Evolutionary conservation across 2,113 vertebrate genomes (phyloP).

Genomic region (Nettapus auritus): DNA sequence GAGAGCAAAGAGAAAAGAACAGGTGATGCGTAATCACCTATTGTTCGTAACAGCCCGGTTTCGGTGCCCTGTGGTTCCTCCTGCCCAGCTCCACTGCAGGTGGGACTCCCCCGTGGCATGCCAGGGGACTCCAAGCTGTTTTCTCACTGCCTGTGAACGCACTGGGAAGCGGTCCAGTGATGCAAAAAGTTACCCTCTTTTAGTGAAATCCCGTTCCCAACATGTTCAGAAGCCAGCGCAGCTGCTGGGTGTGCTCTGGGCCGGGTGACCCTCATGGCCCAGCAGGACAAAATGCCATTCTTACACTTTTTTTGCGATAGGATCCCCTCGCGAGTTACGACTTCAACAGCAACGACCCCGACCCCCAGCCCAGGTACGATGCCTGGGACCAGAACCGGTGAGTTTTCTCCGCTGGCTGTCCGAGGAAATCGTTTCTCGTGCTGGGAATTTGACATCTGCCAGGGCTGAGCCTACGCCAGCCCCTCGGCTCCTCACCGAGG

Average conservation of each 20-base stretch:
- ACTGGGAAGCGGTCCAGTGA: rapidly evolving
- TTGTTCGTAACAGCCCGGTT: rapidly evolving
- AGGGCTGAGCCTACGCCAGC: rapidly evolving
- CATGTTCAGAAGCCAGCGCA: rapidly evolving
- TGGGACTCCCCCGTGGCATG: neutral
- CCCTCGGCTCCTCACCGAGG: rapidly evolving
- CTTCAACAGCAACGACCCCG: slow-evolving; percentile 77
- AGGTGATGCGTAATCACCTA: neutral
- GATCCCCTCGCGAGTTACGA: slow-evolving; percentile 82
- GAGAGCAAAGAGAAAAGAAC: rapidly evolving
- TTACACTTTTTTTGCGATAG: slow-evolving; percentile 1
- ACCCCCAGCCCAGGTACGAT: slow-evolving; percentile 78
- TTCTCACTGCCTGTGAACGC: rapidly evolving
- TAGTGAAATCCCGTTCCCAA: rapidly evolving
- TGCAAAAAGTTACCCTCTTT: rapidly evolving
- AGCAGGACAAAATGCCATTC: neutral
- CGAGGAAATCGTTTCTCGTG: too few relatives aligned
- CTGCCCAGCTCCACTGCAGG: rapidly evolving
- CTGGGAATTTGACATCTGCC: too few relatives aligned
- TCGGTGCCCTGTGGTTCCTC: neutral
- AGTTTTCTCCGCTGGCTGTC: neutral
- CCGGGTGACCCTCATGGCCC: rapidly evolving
- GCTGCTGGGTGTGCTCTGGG: rapidly evolving
- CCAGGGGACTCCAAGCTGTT: rapidly evolving
- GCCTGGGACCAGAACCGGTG: slow-evolving; percentile 75